phyloP scores from a whole-genome alignment of 2,888 invertebrate genomes.

The Acanthoscelides obtectus region DNA sequence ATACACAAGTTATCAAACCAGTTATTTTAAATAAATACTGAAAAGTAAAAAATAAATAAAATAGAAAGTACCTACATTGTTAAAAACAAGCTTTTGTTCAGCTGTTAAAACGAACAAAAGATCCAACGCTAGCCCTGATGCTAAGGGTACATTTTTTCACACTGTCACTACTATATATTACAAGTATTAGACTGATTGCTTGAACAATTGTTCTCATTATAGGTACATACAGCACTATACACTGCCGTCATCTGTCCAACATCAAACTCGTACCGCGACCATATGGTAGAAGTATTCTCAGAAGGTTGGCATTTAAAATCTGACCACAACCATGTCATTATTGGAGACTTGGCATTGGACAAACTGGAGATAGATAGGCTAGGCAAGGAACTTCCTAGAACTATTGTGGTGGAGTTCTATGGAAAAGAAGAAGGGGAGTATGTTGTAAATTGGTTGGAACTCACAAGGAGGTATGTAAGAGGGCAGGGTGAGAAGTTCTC shows the following conservation, averaged over 20 bases:
- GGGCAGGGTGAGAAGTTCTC: too few relatives aligned
- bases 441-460: constrained; percentile 77
- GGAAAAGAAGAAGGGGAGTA: constrained; percentile 72
- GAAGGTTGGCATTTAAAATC: constrained; percentile 65
- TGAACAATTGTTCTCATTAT: neutral
- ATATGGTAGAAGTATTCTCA: constrained; percentile 76
- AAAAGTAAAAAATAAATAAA: too few relatives aligned
- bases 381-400: constrained; percentile 60
- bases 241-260: constrained; percentile 59
- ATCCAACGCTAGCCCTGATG: too few relatives aligned
- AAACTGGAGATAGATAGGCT: constrained; percentile 56
- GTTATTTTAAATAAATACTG: too few relatives aligned
- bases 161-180: too few relatives aligned
- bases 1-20: too few relatives aligned
- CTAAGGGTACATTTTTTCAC: too few relatives aligned
- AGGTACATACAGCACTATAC: constrained; percentile 52
- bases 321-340: constrained; percentile 35
- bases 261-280: constrained; percentile 50
- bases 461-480: constrained; percentile 57
- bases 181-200: too few relatives aligned
- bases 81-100: too few relatives aligned
- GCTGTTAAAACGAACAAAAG: too few relatives aligned
- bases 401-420: constrained; percentile 74
- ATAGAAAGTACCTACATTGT: too few relatives aligned
- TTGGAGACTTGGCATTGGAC: constrained; percentile 40